Evolutionary conservation across 1,140 invertebrate species (phyloP).

Genomic region (Cyclargus thomasi): DNA sequence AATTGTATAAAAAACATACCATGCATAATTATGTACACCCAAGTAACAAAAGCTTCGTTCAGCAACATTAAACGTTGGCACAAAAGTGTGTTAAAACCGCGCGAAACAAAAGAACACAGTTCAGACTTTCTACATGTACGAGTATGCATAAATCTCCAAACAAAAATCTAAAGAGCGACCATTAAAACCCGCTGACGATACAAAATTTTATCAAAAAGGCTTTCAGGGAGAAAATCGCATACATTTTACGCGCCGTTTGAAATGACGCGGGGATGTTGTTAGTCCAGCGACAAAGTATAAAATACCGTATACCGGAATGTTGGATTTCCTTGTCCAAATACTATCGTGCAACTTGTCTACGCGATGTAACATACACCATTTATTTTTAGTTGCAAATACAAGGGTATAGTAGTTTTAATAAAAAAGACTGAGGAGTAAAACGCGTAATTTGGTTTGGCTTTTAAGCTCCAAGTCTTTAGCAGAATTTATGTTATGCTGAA

Average conservation of each 20-base stretch:
- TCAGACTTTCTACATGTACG: background rate
- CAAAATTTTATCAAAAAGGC: constrained; percentile 26
- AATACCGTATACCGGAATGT: constrained; percentile 38
- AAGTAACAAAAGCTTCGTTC: background rate
- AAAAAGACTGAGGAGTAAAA: too few relatives aligned
- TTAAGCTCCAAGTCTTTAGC: too few relatives aligned
- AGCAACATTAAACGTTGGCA: background rate
- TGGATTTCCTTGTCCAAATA: constrained; percentile 39
- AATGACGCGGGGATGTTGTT: constrained; percentile 33
- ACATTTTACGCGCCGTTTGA: constrained; percentile 29
- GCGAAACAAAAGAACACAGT: background rate
- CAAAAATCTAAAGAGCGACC: background rate
- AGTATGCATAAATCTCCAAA: background rate
- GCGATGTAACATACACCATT: background rate
- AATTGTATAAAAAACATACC: background rate
- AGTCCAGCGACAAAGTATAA: constrained; percentile 35
- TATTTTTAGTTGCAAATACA: too few relatives aligned
- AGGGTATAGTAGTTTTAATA: too few relatives aligned
- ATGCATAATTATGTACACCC: background rate
- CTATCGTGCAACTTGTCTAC: constrained; percentile 24
- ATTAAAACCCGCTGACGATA: constrained; percentile 16
- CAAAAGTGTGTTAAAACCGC: background rate
- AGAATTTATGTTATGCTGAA: too few relatives aligned
- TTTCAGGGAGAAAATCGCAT: constrained; percentile 30
- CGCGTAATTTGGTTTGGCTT: too few relatives aligned